A percentile compares a stretch with the other conserved stretches of the same genome.
phyloP scores from a whole-genome alignment of 2,113 vertebrate genomes.

The Rissa tridactyla region DNA sequence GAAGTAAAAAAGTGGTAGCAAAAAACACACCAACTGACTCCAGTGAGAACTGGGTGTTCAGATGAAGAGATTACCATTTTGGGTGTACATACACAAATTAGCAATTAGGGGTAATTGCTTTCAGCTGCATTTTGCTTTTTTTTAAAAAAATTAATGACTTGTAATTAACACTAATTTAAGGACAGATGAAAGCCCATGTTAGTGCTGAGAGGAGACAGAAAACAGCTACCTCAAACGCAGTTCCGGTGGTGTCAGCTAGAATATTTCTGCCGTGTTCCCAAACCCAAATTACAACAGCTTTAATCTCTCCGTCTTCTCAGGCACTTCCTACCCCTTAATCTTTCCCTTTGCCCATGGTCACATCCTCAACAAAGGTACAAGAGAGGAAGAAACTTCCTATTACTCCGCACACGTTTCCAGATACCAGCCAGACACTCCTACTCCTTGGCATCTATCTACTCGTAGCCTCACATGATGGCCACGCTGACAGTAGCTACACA shows the following conservation, averaged over 20 bases:
- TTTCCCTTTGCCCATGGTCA: neutral
- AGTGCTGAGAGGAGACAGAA: slow-evolving; percentile 24
- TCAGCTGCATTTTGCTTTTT: slow-evolving; percentile 48
- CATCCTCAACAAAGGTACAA: neutral
- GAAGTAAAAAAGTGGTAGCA: neutral
- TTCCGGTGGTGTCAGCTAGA: neutral
- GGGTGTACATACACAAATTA: slow-evolving; percentile 23
- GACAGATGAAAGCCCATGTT: slow-evolving; percentile 34
- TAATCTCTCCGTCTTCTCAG: slow-evolving; percentile 30
- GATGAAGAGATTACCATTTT: slow-evolving; percentile 22
- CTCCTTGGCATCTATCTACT: neutral
- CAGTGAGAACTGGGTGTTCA: slow-evolving; percentile 1
- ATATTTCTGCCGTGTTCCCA: neutral
- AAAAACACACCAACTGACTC: neutral
- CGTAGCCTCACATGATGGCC: fast-evolving
- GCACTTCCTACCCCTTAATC: slow-evolving; percentile 29
- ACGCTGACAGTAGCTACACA: neutral
- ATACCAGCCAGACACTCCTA: neutral
- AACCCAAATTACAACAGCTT: slow-evolving; percentile 38
- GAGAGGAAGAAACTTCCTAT: neutral
- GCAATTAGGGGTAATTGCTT: slow-evolving; percentile 54
- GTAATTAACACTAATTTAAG: slow-evolving; percentile 56
- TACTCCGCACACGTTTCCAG: neutral
- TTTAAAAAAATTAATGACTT: slow-evolving; percentile 18
- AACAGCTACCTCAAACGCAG: slow-evolving; percentile 25